phyloP scores from a whole-genome alignment of 64 coral and sea anemone genomes.

The Orbicella faveolata region DNA sequence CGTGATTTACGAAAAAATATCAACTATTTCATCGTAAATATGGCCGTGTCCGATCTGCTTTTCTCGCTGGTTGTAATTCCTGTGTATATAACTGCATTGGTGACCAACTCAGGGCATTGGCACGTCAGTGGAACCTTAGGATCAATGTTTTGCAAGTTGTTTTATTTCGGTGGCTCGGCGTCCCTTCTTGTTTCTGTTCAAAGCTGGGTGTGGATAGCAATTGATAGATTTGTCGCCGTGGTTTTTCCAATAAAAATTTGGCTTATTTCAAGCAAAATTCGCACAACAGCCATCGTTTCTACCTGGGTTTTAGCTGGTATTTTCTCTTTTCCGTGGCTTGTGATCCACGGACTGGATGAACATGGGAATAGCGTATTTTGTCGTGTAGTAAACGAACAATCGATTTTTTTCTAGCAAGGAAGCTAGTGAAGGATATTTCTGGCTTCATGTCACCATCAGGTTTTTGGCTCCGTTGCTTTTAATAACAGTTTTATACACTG shows the following conservation, averaged over 20 bases:
- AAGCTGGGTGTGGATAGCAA: not conserved
- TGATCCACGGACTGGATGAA: not conserved
- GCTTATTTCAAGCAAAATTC: no score
- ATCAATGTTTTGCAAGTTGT: not conserved
- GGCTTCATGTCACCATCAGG: not conserved
- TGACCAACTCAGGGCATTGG: not conserved
- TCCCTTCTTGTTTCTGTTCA: not conserved
- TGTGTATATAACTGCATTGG: not conserved
- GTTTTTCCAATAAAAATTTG: no score
- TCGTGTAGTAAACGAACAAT: no score
- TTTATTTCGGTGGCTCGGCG: not conserved
- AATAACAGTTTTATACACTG: not conserved
- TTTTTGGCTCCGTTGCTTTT: not conserved
- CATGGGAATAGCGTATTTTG: no score
- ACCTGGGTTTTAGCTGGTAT: not conserved
- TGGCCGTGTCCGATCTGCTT: not conserved
- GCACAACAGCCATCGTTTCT: not conserved
- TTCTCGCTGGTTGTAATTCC: not conserved
- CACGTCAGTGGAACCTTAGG: not conserved
- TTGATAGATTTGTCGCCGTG: no score
- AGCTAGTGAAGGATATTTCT: not conserved
- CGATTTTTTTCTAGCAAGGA: not conserved
- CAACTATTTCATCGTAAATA: not conserved
- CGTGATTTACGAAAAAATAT: not conserved
- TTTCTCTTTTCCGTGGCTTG: not conserved